These are phyloP conservation scores for Sphaerolaimus hirsutus DNA, from an alignment of 2,888 invertebrate species.

Conservation along the genomic window DNA sequence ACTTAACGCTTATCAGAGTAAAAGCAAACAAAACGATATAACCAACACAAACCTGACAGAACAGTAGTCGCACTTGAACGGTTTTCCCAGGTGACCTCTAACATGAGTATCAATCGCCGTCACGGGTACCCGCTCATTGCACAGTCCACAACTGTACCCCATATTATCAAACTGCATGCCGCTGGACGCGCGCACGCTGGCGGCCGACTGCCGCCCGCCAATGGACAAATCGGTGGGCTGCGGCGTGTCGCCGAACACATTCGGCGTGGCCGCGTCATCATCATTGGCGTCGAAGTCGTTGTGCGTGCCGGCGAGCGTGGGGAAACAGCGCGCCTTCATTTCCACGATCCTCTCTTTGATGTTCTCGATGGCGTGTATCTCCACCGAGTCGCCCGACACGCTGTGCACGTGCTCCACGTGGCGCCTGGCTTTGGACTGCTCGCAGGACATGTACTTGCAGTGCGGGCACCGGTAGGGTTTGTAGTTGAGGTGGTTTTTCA, in stretches of 20 bases:
- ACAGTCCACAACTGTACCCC: neutral
- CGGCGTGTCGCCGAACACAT: no score
- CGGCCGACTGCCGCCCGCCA: neutral
- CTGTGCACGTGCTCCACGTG: conserved; percentile 7
- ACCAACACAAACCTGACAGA: neutral
- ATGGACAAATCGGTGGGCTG: neutral
- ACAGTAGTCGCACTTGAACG: conserved; percentile 5
- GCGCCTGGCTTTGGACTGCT: conserved; percentile 7
- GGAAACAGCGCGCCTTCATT: conserved; percentile 6
- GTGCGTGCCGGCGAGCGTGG: conserved; percentile 2
- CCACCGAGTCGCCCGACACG: conserved; percentile 1
- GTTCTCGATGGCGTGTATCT: conserved; percentile 3
- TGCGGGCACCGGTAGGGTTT: conserved; percentile 7
- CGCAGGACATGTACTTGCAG: conserved; percentile 8
- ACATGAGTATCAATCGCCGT: neutral
- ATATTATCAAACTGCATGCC: no score
- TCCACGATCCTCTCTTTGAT: conserved; percentile 5
- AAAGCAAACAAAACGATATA: no score
- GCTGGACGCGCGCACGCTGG: no score
- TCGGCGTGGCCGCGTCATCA: no score
- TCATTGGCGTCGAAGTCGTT: neutral
- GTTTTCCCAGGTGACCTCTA: conserved; percentile 4
- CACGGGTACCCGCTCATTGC: neutral
- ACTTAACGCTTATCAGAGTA: no score
- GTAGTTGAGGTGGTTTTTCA: conserved; percentile 8